Evolutionary conservation across 2,888 invertebrate genomes (phyloP), one percentile per base, ranked within the genome.

Genomic region (Plutella xylostella): DNA sequence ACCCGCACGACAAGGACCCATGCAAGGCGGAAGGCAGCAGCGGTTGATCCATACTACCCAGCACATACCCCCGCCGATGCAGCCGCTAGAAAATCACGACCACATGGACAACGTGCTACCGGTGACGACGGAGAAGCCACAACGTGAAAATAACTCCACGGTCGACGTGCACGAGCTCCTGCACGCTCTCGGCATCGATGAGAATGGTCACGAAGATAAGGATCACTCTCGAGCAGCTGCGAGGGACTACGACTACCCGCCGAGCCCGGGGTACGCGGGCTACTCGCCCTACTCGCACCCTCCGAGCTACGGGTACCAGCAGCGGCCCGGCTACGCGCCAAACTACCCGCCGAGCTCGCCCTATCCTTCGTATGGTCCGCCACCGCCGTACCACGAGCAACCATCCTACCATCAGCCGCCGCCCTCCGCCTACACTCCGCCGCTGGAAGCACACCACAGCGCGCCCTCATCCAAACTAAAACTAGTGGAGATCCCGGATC

Each of bases 141-240:
- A 41, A 12, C 48, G 51, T 18, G 43, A 38, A 14, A 55, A 51
- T 42, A 53, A 54, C 45, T 46, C 56, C 6, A 59, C 55, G 38
- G 51, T 57, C 20, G 57, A 57, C 15, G 55, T 63, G 17, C 55
- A 55, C 22, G 66, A 68, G 6, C 53, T 70, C 12, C 45, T 67
- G 1, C 58, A 61, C 19, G 61, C 59, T 12, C 50, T 72, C 19
- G 68, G 57, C 58, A 40, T 49, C 58, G 57, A 57, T n/a, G 50
- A 57, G 7, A 54, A 51, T n/a, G 61, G 59, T 21, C 53, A 56
- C 22, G 49, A 44, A 28, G 17, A 25, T 4, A 25, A 55, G 5
- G 55, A 52, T 19, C 54, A 52, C 17, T 50, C 50, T 3, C 57
- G 60, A 3, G 48, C 58, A 1, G 54, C 58, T 18, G 51, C 43